phyloP scores from a whole-genome alignment of 2,113 vertebrate species.

The Scomber scombrus region DNA sequence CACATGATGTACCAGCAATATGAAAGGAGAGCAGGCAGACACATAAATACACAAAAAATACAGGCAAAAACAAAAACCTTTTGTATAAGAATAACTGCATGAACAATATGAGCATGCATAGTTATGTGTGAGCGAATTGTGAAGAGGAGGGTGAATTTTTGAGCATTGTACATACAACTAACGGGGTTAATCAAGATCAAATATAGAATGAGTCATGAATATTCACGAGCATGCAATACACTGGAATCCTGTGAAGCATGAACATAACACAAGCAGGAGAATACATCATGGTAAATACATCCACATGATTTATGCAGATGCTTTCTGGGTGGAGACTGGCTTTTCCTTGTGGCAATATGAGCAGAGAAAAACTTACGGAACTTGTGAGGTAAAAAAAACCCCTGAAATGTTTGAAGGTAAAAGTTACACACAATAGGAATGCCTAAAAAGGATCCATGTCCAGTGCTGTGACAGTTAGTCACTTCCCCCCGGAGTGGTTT shows the following conservation, averaged over 20 bases:
- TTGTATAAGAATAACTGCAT: not conserved
- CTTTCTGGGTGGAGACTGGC: conserved; percentile 5
- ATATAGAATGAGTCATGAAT: conserved; percentile 61
- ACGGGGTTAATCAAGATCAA: conserved; percentile 64
- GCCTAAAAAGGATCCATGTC: conserved; percentile 42
- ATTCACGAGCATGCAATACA: conserved; percentile 59
- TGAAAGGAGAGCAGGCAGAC: not conserved
- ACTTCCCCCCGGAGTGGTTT: conserved; percentile 34
- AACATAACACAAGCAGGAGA: conserved; percentile 50
- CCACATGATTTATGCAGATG: conserved; percentile 61
- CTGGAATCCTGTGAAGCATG: conserved; percentile 51
- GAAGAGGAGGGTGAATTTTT: not conserved
- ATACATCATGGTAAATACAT: conserved; percentile 49
- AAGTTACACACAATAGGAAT: conserved; percentile 40
- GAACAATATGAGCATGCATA: not conserved
- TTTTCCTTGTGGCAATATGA: not conserved
- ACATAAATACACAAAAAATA: not conserved
- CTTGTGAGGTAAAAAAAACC: not conserved
- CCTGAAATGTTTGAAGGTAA: conserved; percentile 2
- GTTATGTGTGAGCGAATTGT: not conserved
- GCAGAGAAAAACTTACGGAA: conserved; percentile 24
- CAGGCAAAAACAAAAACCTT: not conserved
- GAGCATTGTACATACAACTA: conserved; percentile 11
- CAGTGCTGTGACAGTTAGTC: conserved; percentile 36
- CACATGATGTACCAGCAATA: too few relatives aligned